These are phyloP conservation scores for Isichthys henryi DNA, from an alignment of 2,113 vertebrate species.

Conservation along the genomic window DNA sequence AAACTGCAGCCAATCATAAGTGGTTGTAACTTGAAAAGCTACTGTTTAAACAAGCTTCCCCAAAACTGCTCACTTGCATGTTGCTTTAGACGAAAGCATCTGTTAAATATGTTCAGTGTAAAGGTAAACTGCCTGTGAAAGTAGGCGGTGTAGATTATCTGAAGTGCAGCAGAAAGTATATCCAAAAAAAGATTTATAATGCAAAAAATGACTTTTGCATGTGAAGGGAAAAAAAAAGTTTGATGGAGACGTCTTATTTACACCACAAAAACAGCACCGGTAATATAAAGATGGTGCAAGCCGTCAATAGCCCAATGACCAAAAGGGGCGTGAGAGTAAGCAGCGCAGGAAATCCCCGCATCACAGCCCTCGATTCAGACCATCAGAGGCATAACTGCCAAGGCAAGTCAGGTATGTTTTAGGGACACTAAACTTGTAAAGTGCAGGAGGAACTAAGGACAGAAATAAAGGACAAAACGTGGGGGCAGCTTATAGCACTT, in stretches of 20 bases:
- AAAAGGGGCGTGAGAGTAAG: accelerated
- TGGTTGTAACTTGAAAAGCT: too few relatives aligned
- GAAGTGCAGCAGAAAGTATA: not conserved
- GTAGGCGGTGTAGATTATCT: not conserved
- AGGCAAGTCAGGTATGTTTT: not conserved
- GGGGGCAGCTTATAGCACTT: not conserved
- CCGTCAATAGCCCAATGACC: not conserved
- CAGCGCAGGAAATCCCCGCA: not conserved
- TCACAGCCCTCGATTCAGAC: not conserved
- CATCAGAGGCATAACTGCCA: not conserved
- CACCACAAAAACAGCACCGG: not conserved
- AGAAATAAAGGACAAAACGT: not conserved
- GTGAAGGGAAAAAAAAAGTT: not conserved
- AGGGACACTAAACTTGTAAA: not conserved
- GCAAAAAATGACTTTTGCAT: not conserved
- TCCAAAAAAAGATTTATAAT: not conserved
- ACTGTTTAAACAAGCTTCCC: too few relatives aligned
- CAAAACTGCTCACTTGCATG: not conserved
- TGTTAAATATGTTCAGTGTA: not conserved
- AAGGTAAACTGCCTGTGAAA: not conserved
- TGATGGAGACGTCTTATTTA: not conserved
- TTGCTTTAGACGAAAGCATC: not conserved
- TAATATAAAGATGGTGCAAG: not conserved
- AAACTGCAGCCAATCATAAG: too few relatives aligned
- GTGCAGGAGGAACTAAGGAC: not conserved